Base-by-base conservation (phyloP, 2,797 vertebrate genomes). In the Diplodus sargus region DNA sequence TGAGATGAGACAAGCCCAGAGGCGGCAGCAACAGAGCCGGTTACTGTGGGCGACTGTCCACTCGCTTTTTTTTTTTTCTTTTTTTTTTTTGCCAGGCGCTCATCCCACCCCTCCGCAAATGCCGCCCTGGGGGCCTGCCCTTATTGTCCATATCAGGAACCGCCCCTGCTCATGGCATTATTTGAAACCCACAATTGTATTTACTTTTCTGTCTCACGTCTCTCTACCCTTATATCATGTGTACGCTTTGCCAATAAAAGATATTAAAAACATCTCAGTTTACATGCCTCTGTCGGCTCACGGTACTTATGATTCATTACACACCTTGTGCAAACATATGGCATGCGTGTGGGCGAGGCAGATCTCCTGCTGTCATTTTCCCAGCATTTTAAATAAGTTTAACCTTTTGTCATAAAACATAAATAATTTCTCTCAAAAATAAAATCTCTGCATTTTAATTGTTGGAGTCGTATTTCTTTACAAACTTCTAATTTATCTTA, bases 281-380 rank as follows among this genome's bases (percentile, higher is more conserved):
- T 58, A 43, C 62, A 39, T 0, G 16, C 17, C 18, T 48, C 42
- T n/a, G 67, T 14, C 30, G 9, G 22, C 28, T 42, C 28, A 34
- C 48, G 47, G 39, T 68, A 51, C 52, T 53, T 73, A 47, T 43
- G 47, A 79, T 62, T 74, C 56, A 70, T 82, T 74, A 70, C 6
- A 6, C 56, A 70, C 56, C 23, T 54, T 60, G 20, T 39, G 54
- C 30, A 20, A 62, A 47, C 64, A 34, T 47, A 51, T 43, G 17
- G 16, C 25, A 34, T 70, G 30, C 15, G 47, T 17, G 9, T 4
- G n/a, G 23, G 39, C 39, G 2, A 58, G 18, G 66, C 42, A 20
- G n/a, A 58, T 47, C 54, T 52, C 48, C 28, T 30, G 20, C 23
- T 68, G 72, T 22, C 53, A 1, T 30, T 47, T 63, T 14, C 22